A percentile compares a stretch with the other conserved stretches of the same genome.
These are phyloP conservation scores for Chionodraco myersi DNA, from an alignment of 2,113 vertebrate genomes.

Conservation along the genomic window DNA sequence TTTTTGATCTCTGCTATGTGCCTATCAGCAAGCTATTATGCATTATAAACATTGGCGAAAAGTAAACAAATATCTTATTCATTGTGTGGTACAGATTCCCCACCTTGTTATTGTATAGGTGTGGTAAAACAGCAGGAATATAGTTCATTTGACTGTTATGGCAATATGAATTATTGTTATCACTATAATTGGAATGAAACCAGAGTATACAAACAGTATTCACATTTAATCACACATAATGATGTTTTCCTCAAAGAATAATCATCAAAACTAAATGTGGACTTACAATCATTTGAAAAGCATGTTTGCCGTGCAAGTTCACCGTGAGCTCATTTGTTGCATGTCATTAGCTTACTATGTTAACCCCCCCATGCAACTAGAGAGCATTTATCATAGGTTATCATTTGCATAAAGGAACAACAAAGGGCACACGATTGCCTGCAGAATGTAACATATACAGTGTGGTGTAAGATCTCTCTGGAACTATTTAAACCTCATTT, in stretches of 20 bases:
- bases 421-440: conserved; percentile 1
- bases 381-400: conserved; percentile 61
- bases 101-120: not conserved
- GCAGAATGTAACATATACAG: not conserved
- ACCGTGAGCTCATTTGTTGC: conserved; percentile 59
- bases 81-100: conserved; percentile 15
- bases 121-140: not conserved
- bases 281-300: conserved; percentile 33
- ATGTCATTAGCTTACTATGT: conserved; percentile 49
- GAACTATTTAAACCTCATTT: conserved; percentile 41
- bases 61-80: conserved; percentile 17
- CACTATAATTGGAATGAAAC: conserved; percentile 30
- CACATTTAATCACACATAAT: conserved; percentile 50
- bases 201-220: conserved; percentile 14
- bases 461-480: conserved; percentile 6
- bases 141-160: not conserved
- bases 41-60: not conserved
- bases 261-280: conserved; percentile 43
- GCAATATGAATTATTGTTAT: conserved; percentile 16
- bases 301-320: conserved; percentile 29
- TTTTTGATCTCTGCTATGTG: too few relatives aligned
- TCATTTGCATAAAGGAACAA: conserved; percentile 54
- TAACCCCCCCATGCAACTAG: conserved; percentile 61
- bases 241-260: conserved; percentile 29
- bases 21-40: too few relatives aligned